Base-by-base conservation (phyloP, 2,113 vertebrate species). In the Lagenorhynchus albirostris region DNA sequence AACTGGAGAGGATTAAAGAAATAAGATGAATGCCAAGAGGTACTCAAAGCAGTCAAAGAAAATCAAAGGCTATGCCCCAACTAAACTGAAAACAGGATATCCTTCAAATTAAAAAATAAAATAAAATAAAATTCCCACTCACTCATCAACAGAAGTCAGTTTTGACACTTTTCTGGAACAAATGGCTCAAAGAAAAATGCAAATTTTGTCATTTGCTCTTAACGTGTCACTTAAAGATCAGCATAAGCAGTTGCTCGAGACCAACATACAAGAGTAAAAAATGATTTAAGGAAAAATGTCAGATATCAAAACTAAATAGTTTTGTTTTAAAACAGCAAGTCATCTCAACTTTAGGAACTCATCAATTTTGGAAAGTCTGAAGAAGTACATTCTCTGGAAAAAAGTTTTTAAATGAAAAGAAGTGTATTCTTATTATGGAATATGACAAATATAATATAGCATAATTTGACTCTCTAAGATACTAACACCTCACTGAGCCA, bases 71-170 rank as follows among this genome's bases (percentile, higher is more conserved):
- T 41, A 94, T 94, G 74, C 31, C 70, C 65, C 76, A 95, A 73
- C 86, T 90, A 92, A 95, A 77, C 18, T 94, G 58, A 96, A 97
- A 96, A 92, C 94, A 93, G 83, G 95, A 95, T 94, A 91, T 92
- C 79, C 97, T 86, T 93, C 86, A 93, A 92, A 95, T 44, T 73
- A 73, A 31, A 73, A 84, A 82, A 47, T 47, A 71, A 95, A 41
- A 50, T 36, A 2, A 17, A 31, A 68, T 60, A 50, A 77, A 79
- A 36, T 8, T 85, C 67, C 91, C n/a, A 94, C 58, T 95, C 67
- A 89, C 67, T 94, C 70, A 96, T 95, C 84, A 95, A 82, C 31
- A 93, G 15, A 74, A 97, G 74, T 94, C 73, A 96, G 60, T 76
- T 88, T 62, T 41, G 53, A 79, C 10, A 96, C 15, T 96, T 89